phyloP scores from a whole-genome alignment of 2,113 vertebrate genomes.

The Myiagra hebetior region DNA sequence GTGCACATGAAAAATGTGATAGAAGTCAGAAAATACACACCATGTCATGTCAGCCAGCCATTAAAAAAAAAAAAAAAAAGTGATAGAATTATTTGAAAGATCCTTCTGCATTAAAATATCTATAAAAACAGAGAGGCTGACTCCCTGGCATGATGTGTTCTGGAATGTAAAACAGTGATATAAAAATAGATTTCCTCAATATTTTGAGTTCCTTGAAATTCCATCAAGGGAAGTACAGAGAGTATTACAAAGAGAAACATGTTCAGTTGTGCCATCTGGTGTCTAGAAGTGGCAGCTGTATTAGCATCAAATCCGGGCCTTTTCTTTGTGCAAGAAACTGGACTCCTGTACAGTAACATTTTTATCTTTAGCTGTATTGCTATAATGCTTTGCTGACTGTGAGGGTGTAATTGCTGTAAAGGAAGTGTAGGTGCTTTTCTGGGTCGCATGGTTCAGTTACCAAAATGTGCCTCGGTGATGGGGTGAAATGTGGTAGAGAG shows the following conservation, averaged over 20 bases:
- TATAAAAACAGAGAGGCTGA: neutral
- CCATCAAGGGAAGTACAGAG: neutral
- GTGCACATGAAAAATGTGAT: neutral
- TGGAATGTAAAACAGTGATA: neutral
- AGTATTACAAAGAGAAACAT: neutral
- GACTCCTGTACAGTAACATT: neutral
- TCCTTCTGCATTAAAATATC: neutral
- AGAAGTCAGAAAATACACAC: neutral
- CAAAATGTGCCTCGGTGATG: neutral
- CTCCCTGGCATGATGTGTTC: neutral
- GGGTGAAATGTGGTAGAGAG: neutral
- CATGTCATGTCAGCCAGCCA: neutral
- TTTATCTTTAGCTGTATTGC: neutral
- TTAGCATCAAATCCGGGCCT: neutral
- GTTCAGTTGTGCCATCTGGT: constrained; percentile 39
- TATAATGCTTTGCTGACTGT: neutral
- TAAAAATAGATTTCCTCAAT: neutral
- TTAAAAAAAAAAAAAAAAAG: neutral
- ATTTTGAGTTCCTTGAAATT: neutral
- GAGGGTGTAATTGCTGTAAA: neutral
- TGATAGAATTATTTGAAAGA: neutral
- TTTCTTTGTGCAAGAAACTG: neutral
- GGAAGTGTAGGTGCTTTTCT: neutral
- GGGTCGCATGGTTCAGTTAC: neutral
- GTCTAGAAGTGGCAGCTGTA: neutral